Conservation (phyloP, 1,140 invertebrate genomes). For the Drosophila kepulauana region DNA sequence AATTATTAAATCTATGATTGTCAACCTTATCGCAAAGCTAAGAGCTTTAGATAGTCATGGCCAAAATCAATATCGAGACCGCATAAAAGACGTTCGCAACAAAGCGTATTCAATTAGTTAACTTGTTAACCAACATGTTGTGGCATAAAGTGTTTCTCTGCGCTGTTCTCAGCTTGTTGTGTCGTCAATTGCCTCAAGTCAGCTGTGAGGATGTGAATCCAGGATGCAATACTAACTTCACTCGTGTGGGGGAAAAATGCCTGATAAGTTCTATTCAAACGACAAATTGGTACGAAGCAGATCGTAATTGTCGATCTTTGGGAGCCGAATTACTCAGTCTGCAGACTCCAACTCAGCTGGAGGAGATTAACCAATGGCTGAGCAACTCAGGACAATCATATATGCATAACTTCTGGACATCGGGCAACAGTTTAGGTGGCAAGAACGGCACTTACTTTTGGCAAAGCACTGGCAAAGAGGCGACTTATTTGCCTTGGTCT, state of each 20-base stretch:
- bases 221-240: neutral
- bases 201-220: neutral
- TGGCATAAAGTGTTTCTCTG: too few relatives aligned
- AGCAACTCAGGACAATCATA: neutral
- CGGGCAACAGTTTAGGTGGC: conserved; percentile 54
- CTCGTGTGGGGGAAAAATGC: conserved; percentile 51
- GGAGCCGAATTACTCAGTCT: conserved; percentile 53
- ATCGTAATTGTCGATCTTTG: conserved; percentile 51
- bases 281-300: conserved; percentile 56
- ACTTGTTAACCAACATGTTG: too few relatives aligned
- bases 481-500: conserved; percentile 49
- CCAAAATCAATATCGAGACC: too few relatives aligned
- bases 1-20: too few relatives aligned
- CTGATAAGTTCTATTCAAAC: conserved; percentile 3
- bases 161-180: too few relatives aligned
- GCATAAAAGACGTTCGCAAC: too few relatives aligned
- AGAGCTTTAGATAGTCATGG: too few relatives aligned
- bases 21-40: too few relatives aligned
- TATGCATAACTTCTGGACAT: conserved; percentile 50
- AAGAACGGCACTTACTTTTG: conserved; percentile 42
- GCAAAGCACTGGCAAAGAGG: conserved; percentile 54
- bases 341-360: conserved; percentile 36
- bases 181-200: neutral
- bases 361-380: conserved; percentile 42
- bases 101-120: too few relatives aligned